Conservation (phyloP, 2,113 vertebrate species). For the Nothobranchius furzeri region DNA sequence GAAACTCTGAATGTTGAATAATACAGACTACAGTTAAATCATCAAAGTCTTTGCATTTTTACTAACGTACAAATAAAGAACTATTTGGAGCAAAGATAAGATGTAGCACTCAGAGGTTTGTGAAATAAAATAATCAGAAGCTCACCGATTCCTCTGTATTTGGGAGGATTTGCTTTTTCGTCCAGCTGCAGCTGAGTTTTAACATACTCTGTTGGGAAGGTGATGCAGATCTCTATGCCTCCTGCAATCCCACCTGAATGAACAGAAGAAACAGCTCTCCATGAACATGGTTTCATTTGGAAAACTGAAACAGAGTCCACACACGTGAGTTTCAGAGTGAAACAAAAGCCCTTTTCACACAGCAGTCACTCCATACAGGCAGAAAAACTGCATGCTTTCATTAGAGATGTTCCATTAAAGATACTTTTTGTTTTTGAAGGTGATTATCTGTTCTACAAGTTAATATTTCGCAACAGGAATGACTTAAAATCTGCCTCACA, state of each 20-base stretch:
- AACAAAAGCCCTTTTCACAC: background rate
- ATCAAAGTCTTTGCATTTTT: no score
- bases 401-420: background rate
- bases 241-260: constrained; percentile 86
- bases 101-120: no score
- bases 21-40: no score
- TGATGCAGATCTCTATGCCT: constrained; percentile 98
- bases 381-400: background rate
- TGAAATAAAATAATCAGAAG: background rate
- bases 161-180: constrained; percentile 90
- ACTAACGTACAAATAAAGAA: no score
- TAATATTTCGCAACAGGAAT: no score
- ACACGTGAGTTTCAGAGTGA: background rate
- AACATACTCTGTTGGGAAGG: constrained; percentile 96
- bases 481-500: no score
- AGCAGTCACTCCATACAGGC: background rate
- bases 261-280: background rate
- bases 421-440: no score
- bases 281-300: background rate
- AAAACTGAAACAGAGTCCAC: background rate
- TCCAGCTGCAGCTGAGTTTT: constrained; percentile 96
- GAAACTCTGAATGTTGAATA: no score
- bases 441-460: no score
- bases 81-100: no score
- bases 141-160: constrained; percentile 89